Evolutionary conservation across 2,797 vertebrate species (phyloP).

Genomic region (Myripristis jacobus): DNA sequence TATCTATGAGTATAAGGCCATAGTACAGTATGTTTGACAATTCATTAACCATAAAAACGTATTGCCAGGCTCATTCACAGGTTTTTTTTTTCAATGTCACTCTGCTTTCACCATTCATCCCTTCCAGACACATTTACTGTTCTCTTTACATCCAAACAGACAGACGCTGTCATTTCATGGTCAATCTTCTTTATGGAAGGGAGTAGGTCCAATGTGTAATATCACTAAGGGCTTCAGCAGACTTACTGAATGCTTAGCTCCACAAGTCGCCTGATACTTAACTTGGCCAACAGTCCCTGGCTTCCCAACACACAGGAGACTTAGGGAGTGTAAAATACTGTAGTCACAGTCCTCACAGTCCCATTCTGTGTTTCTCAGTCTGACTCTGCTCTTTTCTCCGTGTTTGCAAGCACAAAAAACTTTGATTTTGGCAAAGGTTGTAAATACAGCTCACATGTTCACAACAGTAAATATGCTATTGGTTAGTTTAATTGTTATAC

Average conservation of each 20-base stretch:
- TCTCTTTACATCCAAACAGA: slow-evolving; percentile 28
- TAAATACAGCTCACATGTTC: too few relatives aligned
- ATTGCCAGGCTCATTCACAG: background rate
- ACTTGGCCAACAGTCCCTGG: too few relatives aligned
- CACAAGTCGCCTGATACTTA: slow-evolving; percentile 39
- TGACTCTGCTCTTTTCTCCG: too few relatives aligned
- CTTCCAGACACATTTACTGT: slow-evolving; percentile 9
- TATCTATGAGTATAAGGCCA: background rate
- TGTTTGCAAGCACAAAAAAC: too few relatives aligned
- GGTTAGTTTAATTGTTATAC: too few relatives aligned
- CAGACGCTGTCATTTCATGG: slow-evolving; percentile 26
- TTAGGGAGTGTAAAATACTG: too few relatives aligned
- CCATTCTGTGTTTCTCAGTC: too few relatives aligned
- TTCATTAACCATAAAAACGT: background rate
- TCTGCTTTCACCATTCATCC: background rate
- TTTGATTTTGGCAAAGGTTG: too few relatives aligned
- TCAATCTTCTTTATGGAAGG: slow-evolving; percentile 25
- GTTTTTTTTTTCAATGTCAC: background rate
- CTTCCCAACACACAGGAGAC: too few relatives aligned
- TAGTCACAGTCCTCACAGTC: too few relatives aligned
- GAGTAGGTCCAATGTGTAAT: slow-evolving; percentile 23
- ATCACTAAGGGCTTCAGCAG: slow-evolving; percentile 16
- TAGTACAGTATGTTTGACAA: background rate
- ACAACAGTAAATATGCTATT: too few relatives aligned
- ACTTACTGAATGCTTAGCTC: background rate